phyloP scores from a whole-genome alignment of 2,888 invertebrate genomes.

The Zygothrica quintamaculata region DNA sequence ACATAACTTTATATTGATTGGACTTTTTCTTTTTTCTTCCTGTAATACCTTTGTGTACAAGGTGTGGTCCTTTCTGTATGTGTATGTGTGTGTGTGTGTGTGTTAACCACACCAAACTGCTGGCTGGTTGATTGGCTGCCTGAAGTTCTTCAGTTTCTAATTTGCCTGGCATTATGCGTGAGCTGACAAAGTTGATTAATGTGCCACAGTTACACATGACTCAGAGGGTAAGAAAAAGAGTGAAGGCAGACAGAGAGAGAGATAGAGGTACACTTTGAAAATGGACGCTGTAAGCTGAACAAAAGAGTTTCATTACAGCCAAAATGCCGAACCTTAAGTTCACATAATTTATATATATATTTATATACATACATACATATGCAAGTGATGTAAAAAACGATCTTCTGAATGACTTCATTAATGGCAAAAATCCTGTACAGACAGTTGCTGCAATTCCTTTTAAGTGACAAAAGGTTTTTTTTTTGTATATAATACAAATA shows the following conservation, averaged over 20 bases:
- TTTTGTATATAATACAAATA: too few relatives aligned
- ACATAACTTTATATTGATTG: slow-evolving; percentile 46
- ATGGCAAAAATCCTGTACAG: slow-evolving; percentile 1
- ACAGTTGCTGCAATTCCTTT: slow-evolving; percentile 25
- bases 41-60: slow-evolving; percentile 30
- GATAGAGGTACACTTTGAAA: slow-evolving; percentile 40
- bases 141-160: slow-evolving; percentile 40
- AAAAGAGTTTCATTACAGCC: not conserved
- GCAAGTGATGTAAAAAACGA: slow-evolving; percentile 17
- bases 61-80: slow-evolving; percentile 78
- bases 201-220: slow-evolving; percentile 30
- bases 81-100: too few relatives aligned
- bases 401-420: slow-evolving; percentile 66
- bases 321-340: not conserved
- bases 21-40: slow-evolving; percentile 31
- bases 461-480: slow-evolving; percentile 17
- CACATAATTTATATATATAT: slow-evolving; percentile 6
- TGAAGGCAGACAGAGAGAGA: not conserved
- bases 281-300: slow-evolving; percentile 53
- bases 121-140: slow-evolving; percentile 46
- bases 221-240: too few relatives aligned
- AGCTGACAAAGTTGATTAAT: slow-evolving; percentile 66
- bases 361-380: slow-evolving; percentile 9
- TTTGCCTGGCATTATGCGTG: slow-evolving; percentile 33
- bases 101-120: slow-evolving; percentile 33